A percentile compares a stretch with the other conserved stretches of the same genome.
Evolutionary conservation across 2,888 invertebrate species (phyloP).

Genomic region (Ormia ochracea): DNA sequence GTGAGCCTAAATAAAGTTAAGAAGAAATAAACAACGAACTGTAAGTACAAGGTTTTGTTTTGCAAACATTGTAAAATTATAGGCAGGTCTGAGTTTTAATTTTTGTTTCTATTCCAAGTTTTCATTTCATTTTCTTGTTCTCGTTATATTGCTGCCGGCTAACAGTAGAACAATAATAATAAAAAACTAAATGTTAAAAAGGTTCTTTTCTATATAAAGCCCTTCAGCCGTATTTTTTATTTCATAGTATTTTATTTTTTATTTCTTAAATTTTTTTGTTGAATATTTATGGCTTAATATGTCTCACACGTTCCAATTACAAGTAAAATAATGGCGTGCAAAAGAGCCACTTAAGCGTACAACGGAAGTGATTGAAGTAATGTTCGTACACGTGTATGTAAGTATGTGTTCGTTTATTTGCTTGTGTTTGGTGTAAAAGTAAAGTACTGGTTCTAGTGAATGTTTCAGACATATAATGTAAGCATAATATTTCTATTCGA

Average conservation of each 20-base stretch:
- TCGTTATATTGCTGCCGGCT: constrained; percentile 38
- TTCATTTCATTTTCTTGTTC: not conserved
- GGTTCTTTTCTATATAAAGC: constrained; percentile 23
- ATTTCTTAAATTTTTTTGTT: not conserved
- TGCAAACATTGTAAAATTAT: constrained; percentile 47
- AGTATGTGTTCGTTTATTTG: not conserved
- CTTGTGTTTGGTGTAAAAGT: constrained; percentile 15
- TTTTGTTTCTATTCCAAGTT: not conserved
- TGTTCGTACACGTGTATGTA: constrained; percentile 40
- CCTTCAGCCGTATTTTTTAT: constrained; percentile 17
- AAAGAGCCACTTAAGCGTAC: constrained; percentile 75
- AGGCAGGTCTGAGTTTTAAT: constrained; percentile 7
- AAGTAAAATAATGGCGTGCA: constrained; percentile 75
- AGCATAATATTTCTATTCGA: constrained; percentile 45
- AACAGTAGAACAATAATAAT: not conserved
- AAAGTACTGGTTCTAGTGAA: constrained; percentile 16
- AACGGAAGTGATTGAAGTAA: constrained; percentile 75
- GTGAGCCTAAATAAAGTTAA: not conserved
- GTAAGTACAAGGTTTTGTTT: constrained; percentile 50
- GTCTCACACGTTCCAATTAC: constrained; percentile 77
- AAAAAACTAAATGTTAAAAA: constrained; percentile 12
- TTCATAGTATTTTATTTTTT: constrained; percentile 6
- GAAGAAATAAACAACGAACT: constrained; percentile 21
- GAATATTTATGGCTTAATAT: constrained; percentile 67
- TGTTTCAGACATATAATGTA: constrained; percentile 14